Conservation (phyloP, 2,888 invertebrate genomes). For the Stenchaetothrips biformis region DNA sequence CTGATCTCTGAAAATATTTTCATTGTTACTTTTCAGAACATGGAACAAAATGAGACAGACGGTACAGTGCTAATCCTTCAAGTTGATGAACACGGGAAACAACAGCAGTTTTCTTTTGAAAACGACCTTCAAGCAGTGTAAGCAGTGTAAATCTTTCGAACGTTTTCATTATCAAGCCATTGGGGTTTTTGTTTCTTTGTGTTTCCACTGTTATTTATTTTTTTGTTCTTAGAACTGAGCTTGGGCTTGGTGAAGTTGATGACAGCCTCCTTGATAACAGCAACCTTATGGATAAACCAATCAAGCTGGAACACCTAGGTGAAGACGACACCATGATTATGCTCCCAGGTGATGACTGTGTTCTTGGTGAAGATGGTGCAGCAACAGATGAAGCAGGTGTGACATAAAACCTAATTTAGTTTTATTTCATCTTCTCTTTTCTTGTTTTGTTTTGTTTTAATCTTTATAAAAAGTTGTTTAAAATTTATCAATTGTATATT, state of each 20-base stretch:
- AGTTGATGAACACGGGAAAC: slow-evolving; percentile 8
- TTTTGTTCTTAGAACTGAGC: neutral
- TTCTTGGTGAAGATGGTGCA: neutral
- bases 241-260: slow-evolving; percentile 5
- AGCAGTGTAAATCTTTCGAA: neutral
- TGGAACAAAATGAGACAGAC: neutral
- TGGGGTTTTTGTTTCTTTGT: neutral
- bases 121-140: slow-evolving; percentile 11
- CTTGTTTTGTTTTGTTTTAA: neutral
- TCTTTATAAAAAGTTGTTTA: neutral
- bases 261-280: neutral
- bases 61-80: neutral
- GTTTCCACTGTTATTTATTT: neutral
- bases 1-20: too few species aligned
- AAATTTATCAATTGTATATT: neutral
- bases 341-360: neutral
- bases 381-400: slow-evolving; percentile 9
- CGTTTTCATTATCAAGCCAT: neutral
- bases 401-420: too few species aligned
- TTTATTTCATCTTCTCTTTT: too few species aligned
- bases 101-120: slow-evolving; percentile 18
- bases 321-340: neutral
- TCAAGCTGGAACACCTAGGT: neutral
- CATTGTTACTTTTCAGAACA: neutral
- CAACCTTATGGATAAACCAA: slow-evolving; percentile 11